phyloP scores from a whole-genome alignment of 2,888 invertebrate species.

The Cacoxenus indagator region DNA sequence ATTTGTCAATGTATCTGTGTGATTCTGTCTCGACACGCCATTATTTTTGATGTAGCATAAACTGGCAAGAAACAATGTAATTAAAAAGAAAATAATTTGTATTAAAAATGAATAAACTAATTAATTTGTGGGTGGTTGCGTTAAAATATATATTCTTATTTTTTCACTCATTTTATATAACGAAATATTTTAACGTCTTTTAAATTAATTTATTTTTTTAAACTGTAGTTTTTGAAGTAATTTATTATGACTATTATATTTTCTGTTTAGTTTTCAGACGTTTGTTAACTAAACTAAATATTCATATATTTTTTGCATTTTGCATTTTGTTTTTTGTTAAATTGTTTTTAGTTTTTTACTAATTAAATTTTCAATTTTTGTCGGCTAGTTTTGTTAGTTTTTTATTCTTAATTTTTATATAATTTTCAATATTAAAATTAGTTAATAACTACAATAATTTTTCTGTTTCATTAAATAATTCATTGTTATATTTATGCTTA shows the following conservation, averaged over 20 bases:
- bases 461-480: conserved; percentile 30
- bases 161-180: not conserved
- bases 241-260: conserved; percentile 7
- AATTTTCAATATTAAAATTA: conserved; percentile 50
- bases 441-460: conserved; percentile 60
- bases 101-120: not conserved
- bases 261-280: conserved; percentile 19
- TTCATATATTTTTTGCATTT: not conserved
- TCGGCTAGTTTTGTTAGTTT: conserved; percentile 31
- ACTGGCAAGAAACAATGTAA: conserved; percentile 24
- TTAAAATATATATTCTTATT: not conserved
- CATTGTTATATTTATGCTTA: conserved; percentile 46
- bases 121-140: not conserved
- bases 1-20: conserved; percentile 28
- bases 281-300: conserved; percentile 16
- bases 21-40: not conserved
- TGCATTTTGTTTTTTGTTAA: conserved; percentile 3
- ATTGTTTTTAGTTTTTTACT: conserved; percentile 6
- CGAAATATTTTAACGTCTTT: not conserved
- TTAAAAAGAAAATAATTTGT: conserved; percentile 14
- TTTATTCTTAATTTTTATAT: conserved; percentile 24
- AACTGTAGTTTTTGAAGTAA: conserved; percentile 13
- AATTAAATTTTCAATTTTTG: conserved; percentile 24
- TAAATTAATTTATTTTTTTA: not conserved
- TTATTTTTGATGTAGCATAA: conserved; percentile 15